Evolutionary conservation across 2,113 vertebrate species (phyloP).

Genomic region (Aspiorhynchus laticeps): DNA sequence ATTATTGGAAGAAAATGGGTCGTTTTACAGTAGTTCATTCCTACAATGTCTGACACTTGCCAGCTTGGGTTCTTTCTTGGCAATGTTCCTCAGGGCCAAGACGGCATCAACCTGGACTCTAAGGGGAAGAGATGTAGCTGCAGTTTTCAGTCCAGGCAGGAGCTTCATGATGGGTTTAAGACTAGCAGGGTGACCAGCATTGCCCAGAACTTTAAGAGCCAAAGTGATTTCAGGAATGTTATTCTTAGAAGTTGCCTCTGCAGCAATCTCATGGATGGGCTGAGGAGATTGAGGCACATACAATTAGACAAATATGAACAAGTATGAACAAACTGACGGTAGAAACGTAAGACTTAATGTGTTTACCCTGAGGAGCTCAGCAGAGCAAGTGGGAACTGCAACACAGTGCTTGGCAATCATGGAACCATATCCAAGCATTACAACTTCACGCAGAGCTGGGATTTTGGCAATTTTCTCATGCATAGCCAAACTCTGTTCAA

Average conservation of each 20-base stretch:
- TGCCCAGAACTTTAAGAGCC: constrained; percentile 82
- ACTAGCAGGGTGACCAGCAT: constrained; percentile 78
- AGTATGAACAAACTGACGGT: too few relatives aligned
- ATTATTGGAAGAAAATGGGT: background rate
- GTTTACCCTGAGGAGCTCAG: constrained; percentile 69
- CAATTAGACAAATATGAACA: background rate
- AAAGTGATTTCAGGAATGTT: constrained; percentile 73
- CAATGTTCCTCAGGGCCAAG: constrained; percentile 82
- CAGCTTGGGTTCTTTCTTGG: constrained; percentile 77
- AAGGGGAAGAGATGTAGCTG: constrained; percentile 64
- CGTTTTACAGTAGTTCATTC: too few relatives aligned
- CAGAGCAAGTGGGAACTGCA: constrained; percentile 62
- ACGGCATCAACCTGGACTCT: constrained; percentile 78
- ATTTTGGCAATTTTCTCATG: constrained; percentile 66
- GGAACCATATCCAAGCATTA: constrained; percentile 77
- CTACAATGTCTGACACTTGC: constrained; percentile 64
- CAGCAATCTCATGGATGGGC: constrained; percentile 78
- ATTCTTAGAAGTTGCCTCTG: constrained; percentile 70
- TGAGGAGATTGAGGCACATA: constrained; percentile 52
- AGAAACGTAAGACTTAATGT: too few relatives aligned
- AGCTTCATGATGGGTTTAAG: constrained; percentile 80
- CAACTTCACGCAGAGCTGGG: constrained; percentile 69
- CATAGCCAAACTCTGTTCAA: constrained; percentile 71
- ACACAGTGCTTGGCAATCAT: constrained; percentile 77
- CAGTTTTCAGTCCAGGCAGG: constrained; percentile 74